A percentile compares a stretch with the other conserved stretches of the same genome.
Conservation (phyloP, 2,797 vertebrate species). For the Staurois parvus region DNA sequence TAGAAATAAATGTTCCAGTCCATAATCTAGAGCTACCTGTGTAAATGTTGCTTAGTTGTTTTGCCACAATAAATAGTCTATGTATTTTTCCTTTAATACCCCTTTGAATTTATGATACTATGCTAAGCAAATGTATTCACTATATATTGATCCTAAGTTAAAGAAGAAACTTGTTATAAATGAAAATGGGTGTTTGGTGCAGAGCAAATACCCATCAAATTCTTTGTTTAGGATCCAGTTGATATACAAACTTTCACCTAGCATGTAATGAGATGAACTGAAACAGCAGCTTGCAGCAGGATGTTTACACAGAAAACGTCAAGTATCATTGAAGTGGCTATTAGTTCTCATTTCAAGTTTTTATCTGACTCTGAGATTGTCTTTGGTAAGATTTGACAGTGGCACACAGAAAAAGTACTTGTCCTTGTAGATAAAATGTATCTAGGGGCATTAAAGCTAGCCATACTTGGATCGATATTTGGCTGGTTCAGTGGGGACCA, state of each 20-base stretch:
- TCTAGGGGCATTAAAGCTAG: no score
- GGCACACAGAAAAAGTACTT: neutral
- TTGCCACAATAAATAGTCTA: neutral
- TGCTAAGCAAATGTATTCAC: neutral
- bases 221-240: neutral
- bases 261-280: neutral
- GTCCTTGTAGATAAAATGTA: no score
- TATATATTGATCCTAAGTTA: neutral
- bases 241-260: neutral
- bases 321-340: neutral
- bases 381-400: no score
- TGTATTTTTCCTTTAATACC: neutral
- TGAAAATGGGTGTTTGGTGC: neutral
- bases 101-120: neutral
- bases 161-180: neutral
- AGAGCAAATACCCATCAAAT: neutral
- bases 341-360: neutral
- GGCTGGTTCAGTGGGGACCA: no score
- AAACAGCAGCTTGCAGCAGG: neutral
- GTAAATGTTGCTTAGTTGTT: neutral
- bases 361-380: no score
- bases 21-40: slow-evolving; percentile 3
- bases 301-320: neutral
- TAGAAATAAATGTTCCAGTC: slow-evolving; percentile 6
- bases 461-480: no score